These are phyloP conservation scores for Zoanthus gigantus DNA, from an alignment of 92 coral and sea anemone genomes.

Conservation along the genomic window DNA sequence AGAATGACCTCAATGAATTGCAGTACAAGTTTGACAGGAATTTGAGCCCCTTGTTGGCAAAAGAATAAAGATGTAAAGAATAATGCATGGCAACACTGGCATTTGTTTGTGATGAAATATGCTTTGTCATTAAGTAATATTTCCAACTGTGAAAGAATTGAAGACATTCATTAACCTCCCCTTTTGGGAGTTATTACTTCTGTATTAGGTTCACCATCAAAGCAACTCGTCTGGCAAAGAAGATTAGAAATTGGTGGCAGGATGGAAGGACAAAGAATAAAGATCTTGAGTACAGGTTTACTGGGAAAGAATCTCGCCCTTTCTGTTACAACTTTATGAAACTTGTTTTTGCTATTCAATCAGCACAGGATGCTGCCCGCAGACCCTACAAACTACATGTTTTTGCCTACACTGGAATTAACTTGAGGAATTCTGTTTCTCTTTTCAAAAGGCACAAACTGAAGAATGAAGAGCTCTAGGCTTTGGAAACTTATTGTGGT, in stretches of 20 bases:
- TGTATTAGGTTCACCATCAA: not conserved
- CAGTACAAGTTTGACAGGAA: conserved; percentile 41
- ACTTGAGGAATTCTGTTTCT: conserved; percentile 58
- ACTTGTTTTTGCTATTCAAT: not conserved
- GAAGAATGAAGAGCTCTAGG: not conserved
- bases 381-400: conserved; percentile 48
- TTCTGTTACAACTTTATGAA: conserved; percentile 9
- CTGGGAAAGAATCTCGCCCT: conserved; percentile 13
- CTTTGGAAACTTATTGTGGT: not conserved
- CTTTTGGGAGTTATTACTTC: not conserved
- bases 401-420: conserved; percentile 62
- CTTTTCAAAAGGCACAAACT: conserved; percentile 59
- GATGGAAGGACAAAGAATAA: conserved; percentile 23
- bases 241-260: not conserved
- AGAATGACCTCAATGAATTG: conserved; percentile 3
- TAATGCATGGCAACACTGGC: conserved; percentile 18
- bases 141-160: not conserved
- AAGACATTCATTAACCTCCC: not conserved
- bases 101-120: not conserved
- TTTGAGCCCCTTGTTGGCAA: not conserved
- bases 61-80: not conserved
- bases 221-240: conserved; percentile 9
- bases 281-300: conserved; percentile 23
- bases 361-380: not conserved
- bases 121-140: no score